Conservation (phyloP, 2,888 invertebrate genomes). For the Cataglyphis livida region DNA sequence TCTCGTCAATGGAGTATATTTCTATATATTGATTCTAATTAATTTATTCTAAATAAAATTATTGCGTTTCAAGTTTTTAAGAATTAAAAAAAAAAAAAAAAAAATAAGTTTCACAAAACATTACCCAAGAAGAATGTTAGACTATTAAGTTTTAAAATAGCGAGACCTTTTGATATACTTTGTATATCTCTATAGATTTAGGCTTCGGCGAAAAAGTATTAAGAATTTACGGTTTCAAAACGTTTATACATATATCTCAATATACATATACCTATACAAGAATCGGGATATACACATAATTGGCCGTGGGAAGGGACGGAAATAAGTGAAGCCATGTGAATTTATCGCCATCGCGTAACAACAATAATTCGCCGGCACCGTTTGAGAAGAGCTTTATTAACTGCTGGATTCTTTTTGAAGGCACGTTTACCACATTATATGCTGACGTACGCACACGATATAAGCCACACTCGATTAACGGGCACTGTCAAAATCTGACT, state of each 20-base stretch:
- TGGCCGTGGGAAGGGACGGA: slow-evolving; percentile 33
- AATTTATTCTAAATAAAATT: not conserved
- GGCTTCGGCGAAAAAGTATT: not conserved
- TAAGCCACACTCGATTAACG: slow-evolving; percentile 67
- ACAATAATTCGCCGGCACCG: slow-evolving; percentile 67
- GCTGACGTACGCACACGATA: slow-evolving; percentile 50
- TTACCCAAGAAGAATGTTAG: not conserved
- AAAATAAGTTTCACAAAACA: not conserved
- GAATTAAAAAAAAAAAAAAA: not conserved
- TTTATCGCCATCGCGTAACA: slow-evolving; percentile 54
- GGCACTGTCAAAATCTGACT: slow-evolving; percentile 65
- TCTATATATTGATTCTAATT: not conserved
- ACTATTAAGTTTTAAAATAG: not conserved
- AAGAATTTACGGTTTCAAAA: slow-evolving; percentile 16
- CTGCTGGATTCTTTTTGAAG: slow-evolving; percentile 30
- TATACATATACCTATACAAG: not conserved
- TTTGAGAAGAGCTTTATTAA: slow-evolving; percentile 51
- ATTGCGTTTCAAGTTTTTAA: not conserved
- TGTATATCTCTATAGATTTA: not conserved
- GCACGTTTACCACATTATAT: slow-evolving; percentile 1
- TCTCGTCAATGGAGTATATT: not conserved
- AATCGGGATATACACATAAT: slow-evolving; percentile 19
- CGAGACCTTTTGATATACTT: not conserved
- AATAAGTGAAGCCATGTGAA: slow-evolving; percentile 26
- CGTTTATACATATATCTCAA: not conserved